Conservation (phyloP, 2,797 vertebrate genomes). For the Avahi laniger region DNA sequence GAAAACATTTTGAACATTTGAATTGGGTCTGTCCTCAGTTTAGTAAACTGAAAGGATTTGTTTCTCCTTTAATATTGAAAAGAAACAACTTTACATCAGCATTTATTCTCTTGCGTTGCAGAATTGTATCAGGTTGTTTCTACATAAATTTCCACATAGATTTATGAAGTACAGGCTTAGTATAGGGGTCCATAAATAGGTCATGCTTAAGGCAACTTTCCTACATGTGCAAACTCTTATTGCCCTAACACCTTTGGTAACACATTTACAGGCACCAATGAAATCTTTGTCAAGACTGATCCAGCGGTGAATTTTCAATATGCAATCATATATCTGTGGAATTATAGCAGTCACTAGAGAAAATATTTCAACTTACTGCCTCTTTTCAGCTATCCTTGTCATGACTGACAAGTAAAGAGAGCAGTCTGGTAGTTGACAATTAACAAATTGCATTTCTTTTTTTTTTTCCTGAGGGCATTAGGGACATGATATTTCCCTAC, state of each 20-base stretch:
- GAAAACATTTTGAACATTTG: background rate
- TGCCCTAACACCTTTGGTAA: background rate
- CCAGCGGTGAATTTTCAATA: background rate
- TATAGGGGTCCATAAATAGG: background rate
- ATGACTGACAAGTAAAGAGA: conserved; percentile 22
- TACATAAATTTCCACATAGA: background rate
- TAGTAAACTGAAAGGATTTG: background rate
- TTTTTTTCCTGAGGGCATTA: background rate
- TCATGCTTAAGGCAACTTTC: background rate
- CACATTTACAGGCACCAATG: background rate
- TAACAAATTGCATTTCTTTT: background rate
- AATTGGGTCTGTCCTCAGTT: background rate
- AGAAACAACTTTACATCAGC: background rate
- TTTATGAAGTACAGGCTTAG: background rate
- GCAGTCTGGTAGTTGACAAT: conserved; percentile 12
- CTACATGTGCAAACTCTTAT: background rate
- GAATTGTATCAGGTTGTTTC: background rate
- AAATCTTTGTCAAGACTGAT: background rate
- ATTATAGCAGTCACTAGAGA: background rate
- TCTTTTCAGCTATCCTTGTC: background rate
- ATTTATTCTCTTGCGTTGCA: background rate
- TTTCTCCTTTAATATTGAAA: background rate
- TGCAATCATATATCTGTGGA: background rate
- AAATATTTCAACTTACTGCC: background rate
- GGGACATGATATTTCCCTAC: conserved; percentile 34